Evolutionary conservation across 30 jellyfish, hydroid and myxozoan genomes (phyloP).

Genomic region (Hydractinia symbiolongicarpus): DNA sequence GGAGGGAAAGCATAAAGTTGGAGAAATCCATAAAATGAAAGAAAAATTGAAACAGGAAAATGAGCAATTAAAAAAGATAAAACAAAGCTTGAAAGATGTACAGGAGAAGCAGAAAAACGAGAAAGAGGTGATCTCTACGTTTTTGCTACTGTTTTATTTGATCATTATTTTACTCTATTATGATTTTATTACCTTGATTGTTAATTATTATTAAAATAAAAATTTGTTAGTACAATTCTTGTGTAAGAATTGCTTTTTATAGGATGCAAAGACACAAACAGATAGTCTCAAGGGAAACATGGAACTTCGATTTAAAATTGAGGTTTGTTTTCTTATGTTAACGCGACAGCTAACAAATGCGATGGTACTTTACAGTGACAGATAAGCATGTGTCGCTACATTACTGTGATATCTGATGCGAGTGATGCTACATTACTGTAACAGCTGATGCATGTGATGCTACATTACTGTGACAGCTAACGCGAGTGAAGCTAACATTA

Average conservation of each 20-base stretch:
- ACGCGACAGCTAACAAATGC: not conserved
- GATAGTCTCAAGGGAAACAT: constrained; percentile 69
- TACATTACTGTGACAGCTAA: no score
- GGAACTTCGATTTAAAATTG: constrained; percentile 76
- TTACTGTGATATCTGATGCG: no score
- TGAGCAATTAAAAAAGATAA: constrained; percentile 69
- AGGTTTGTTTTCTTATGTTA: constrained; percentile 13
- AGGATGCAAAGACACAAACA: constrained; percentile 79
- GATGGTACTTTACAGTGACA: no score
- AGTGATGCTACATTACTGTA: no score
- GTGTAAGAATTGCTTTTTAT: not conserved
- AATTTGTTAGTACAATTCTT: not conserved
- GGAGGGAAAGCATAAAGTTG: constrained; percentile 83
- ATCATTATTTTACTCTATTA: not conserved
- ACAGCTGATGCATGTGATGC: no score
- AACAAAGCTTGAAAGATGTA: constrained; percentile 72
- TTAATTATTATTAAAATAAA: not conserved
- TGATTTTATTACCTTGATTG: not conserved
- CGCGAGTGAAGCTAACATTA: no score
- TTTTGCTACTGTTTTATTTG: not conserved
- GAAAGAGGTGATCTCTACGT: constrained; percentile 41
- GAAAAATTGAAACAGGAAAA: constrained; percentile 81
- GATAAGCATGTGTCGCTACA: no score
- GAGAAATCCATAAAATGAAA: constrained; percentile 81
- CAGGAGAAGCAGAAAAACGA: constrained; percentile 85